Evolutionary conservation across 2,113 vertebrate species (phyloP).

Genomic region (Eurystomus gularis): DNA sequence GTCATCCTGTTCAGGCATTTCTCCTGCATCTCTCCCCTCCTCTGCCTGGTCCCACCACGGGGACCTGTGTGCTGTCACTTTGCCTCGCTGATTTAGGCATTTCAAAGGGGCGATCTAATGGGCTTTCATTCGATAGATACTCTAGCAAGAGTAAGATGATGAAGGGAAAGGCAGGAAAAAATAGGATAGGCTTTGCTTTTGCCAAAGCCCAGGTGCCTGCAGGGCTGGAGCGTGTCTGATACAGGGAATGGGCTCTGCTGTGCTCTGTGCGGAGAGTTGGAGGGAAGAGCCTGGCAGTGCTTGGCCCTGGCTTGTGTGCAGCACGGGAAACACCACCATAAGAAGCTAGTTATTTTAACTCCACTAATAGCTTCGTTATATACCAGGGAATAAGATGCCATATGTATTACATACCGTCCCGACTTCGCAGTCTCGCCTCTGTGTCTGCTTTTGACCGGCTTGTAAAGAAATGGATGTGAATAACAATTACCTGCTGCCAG

Average conservation of each 20-base stretch:
- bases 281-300: not conserved
- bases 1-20: not conserved
- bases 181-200: not conserved
- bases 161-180: not conserved
- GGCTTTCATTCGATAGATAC: not conserved
- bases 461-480: not conserved
- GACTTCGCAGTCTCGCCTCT: rapidly evolving
- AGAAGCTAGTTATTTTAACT: not conserved
- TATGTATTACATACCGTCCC: not conserved
- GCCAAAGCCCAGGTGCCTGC: not conserved
- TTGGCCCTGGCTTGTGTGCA: not conserved
- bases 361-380: not conserved
- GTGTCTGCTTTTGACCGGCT: not conserved
- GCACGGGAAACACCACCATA: not conserved
- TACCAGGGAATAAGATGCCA: not conserved
- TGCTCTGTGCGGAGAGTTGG: not conserved
- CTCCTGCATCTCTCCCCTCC: not conserved
- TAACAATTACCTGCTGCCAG: not conserved
- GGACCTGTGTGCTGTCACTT: not conserved
- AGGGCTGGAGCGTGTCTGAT: not conserved
- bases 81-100: not conserved
- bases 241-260: not conserved
- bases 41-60: not conserved
- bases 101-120: not conserved
- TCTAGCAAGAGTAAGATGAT: not conserved